Evolutionary conservation across 2,113 vertebrate genomes (phyloP).

Genomic region (Gobius niger): DNA sequence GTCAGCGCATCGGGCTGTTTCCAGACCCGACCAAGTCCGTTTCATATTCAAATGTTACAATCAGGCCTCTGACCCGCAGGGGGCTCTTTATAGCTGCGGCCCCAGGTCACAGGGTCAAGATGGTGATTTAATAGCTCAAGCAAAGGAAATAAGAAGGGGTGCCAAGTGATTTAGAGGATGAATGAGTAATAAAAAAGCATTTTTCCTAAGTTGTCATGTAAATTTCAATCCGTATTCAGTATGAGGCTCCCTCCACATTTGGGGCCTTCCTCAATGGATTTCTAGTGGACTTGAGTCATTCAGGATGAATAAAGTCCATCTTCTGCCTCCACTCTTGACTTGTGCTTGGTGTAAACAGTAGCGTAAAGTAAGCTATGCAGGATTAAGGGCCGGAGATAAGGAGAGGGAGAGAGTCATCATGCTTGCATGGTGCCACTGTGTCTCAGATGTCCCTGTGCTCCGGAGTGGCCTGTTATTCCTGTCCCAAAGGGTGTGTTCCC

Average conservation of each 20-base stretch:
- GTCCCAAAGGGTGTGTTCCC: conserved; percentile 75
- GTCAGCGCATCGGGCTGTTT: conserved; percentile 76
- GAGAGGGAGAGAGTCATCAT: conserved; percentile 56
- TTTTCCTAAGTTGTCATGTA: conserved; percentile 79
- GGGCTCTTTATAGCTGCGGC: conserved; percentile 79
- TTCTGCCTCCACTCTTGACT: conserved; percentile 59
- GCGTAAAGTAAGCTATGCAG: conserved; percentile 21
- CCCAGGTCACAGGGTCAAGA: conserved; percentile 80
- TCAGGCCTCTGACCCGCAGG: conserved; percentile 77
- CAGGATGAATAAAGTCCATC: conserved; percentile 55
- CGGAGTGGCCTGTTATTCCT: conserved; percentile 80
- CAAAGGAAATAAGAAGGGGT: conserved; percentile 69
- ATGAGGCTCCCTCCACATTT: conserved; percentile 51
- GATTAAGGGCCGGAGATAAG: conserved; percentile 58
- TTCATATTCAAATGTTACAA: conserved; percentile 86
- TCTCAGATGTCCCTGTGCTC: conserved; percentile 65
- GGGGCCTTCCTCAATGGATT: conserved; percentile 53
- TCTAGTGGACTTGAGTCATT: conserved; percentile 63
- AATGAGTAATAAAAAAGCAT: conserved; percentile 82
- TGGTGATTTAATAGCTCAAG: conserved; percentile 81
- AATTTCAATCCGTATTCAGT: conserved; percentile 62
- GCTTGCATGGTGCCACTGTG: conserved; percentile 66
- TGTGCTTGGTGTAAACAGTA: conserved; percentile 58
- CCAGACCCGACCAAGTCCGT: conserved; percentile 75
- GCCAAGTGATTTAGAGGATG: conserved; percentile 75